Evolutionary conservation across 2,113 vertebrate species (phyloP).

Genomic region (cattle (Bos taurus)): ARS-UCD2.0 NC_037342.1:27957001-27957500

Average conservation of each 20-base stretch:
- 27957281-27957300: neutral
- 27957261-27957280: neutral
- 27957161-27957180: neutral
- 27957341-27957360: neutral
- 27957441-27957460: neutral
- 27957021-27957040: neutral
- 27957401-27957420: neutral
- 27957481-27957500: neutral
- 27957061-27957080: neutral
- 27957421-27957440: neutral
- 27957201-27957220: neutral
- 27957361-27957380: neutral
- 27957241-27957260: neutral
- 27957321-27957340: neutral
- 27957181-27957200: neutral
- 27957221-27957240: neutral
- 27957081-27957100: neutral
- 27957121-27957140: neutral
- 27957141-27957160: neutral
- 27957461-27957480: neutral
- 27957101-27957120: neutral
- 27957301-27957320: neutral
- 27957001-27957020: neutral
- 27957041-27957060: neutral
- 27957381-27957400: neutral